These are phyloP conservation scores for Diplodus puntazzo DNA, from an alignment of 2,797 vertebrate species.

Conservation along the genomic window DNA sequence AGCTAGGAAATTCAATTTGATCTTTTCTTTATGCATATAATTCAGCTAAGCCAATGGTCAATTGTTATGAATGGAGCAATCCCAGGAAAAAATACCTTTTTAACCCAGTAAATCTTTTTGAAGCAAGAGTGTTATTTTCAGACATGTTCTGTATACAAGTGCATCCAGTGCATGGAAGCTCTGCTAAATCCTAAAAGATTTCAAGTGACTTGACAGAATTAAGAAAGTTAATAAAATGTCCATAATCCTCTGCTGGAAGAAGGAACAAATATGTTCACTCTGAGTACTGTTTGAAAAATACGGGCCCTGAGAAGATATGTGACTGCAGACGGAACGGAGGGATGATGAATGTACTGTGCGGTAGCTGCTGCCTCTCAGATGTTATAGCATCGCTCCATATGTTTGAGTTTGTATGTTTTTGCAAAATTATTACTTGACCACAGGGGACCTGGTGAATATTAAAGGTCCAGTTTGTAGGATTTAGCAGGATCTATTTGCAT, in stretches of 20 bases:
- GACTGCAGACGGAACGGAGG: conserved; percentile 16
- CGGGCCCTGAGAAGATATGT: background rate
- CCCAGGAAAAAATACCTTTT: background rate
- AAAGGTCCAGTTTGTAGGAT: too few species aligned
- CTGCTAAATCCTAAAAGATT: background rate
- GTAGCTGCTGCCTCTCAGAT: conserved; percentile 44
- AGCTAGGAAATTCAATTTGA: background rate
- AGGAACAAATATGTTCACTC: background rate
- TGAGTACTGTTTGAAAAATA: conserved; percentile 40
- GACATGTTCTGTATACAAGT: background rate
- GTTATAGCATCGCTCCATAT: conserved; percentile 14
- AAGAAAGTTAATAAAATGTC: background rate
- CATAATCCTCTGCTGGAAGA: background rate
- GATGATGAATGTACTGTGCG: conserved; percentile 57
- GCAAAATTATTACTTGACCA: conserved; percentile 11
- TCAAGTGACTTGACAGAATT: background rate
- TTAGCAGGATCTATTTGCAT: too few species aligned
- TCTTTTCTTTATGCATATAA: too few species aligned
- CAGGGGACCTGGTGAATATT: conserved; percentile 16
- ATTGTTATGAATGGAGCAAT: background rate
- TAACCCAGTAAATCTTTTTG: background rate
- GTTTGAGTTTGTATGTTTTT: conserved; percentile 9
- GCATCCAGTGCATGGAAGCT: background rate
- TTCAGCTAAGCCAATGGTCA: too few species aligned
- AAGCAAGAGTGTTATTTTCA: background rate